phyloP scores from a whole-genome alignment of 2,888 invertebrate species.

The Cyclophora albipunctata region DNA sequence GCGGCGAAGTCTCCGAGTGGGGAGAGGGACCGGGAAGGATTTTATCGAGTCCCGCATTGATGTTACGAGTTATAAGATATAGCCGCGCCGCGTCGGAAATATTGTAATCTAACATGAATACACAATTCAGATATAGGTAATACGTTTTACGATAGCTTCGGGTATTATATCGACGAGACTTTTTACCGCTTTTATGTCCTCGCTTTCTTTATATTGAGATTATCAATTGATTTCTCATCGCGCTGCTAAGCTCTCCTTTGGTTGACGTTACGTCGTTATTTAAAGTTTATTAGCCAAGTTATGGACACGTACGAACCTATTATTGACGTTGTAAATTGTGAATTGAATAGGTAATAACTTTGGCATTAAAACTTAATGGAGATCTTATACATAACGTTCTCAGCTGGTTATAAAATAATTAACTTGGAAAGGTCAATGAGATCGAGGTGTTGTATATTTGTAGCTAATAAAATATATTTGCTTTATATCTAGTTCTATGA shows the following conservation, averaged over 20 bases:
- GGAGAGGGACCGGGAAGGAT: conserved; percentile 37
- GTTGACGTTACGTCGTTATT: conserved; percentile 18
- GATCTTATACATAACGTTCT: conserved; percentile 12
- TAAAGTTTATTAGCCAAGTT: conserved; percentile 15
- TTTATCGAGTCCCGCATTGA: conserved; percentile 49
- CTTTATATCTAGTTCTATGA: too few relatives aligned
- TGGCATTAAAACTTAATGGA: conserved; percentile 12
- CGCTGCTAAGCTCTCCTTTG: conserved; percentile 8
- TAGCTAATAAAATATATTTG: neutral
- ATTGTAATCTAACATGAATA: conserved; percentile 60
- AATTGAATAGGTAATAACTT: conserved; percentile 17
- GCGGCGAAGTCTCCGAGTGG: conserved; percentile 24
- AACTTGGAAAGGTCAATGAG: conserved; percentile 14
- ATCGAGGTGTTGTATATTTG: conserved; percentile 23
- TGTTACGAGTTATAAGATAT: conserved; percentile 45
- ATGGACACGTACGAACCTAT: conserved; percentile 4
- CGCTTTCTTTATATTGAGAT: conserved; percentile 23
- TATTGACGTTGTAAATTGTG: conserved; percentile 9
- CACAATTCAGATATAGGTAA: conserved; percentile 46
- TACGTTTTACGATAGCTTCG: conserved; percentile 39
- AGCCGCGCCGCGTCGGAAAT: conserved; percentile 42
- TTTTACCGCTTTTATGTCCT: conserved; percentile 21
- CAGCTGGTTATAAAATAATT: conserved; percentile 8
- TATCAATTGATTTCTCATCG: conserved; percentile 30
- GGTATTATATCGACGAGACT: conserved; percentile 34